Base-by-base conservation (phyloP, 53 echinoderm and acorn worm species). In the Pentamera pediparva region DNA sequence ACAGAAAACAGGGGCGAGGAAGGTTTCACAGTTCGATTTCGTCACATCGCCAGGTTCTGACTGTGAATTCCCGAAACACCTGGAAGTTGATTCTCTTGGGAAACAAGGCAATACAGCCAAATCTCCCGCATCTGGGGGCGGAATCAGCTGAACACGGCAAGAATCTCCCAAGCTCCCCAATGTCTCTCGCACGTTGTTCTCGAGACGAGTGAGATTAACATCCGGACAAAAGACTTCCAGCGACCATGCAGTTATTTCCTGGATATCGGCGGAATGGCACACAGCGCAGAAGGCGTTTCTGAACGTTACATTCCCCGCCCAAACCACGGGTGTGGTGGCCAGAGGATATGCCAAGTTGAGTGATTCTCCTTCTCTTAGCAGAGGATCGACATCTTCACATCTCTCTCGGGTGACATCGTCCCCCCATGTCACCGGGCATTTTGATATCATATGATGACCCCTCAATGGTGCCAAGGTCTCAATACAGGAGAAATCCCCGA, bases 371-470 rank as follows among this genome's bases (percentile, higher is more conserved):
- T 62, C 63, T 17, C 18, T 5, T 29, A 34, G 37, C 11, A 62
- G 37, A 19, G 38, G 30, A 18, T 35, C n/a, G 6, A 62, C 63
- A 37, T 62, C 36, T 33, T 62, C 63, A 62, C 63, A 62, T 37
- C 37, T 62, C 3, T 36, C n/a, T 15, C 63, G 63, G 18, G 37
- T 18, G 22, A 31, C 30, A 34, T 35, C 63, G 37, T 62, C 63
- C 19, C 6, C 17, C 63, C 63, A 62, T n/a, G 19, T 31, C 10
- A 33, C 0, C 19, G 63, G 63, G 33, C 63, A 62, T 19, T 20
- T 37, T 28, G 36, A 35, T n/a, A 62, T 62, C 63, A 62, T 62
- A 10, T 62, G 63, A 62, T 62, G 63, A 4, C 63, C 63, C 33
- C 63, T 62, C 4, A 62, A 28, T 1, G 63, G 63, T 17, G 63